Evolutionary conservation across 2,888 invertebrate species (phyloP), one percentile per base, ranked within the genome.

Genomic region (Thera britannica): DNA sequence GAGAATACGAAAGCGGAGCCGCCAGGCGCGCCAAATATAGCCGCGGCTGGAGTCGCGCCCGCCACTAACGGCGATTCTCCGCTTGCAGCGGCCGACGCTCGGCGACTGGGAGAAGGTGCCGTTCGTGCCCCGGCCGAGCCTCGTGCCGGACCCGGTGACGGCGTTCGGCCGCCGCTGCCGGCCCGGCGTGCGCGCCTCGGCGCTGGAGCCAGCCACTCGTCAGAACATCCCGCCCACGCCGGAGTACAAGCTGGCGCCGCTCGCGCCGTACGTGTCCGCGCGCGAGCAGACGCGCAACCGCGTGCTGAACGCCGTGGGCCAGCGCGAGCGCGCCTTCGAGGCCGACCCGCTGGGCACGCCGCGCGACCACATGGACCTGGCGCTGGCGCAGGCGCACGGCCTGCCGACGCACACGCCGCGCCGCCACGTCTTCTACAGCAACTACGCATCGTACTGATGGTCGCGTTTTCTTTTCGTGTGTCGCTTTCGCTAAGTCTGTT

Each of bases 61-160:
- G 90, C 84, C 86, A 90, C 88, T 93, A 94, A 93, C 90, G 92
- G 90, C 89, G 90, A 91, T 93, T 94, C 86, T 93, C 87, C 90
- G 90, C 93, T 96, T 96, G 93, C 96, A 97, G 96, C 96, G 95
- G 93, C 95, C 95, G 89, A 92, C 94, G 81, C 93, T 95, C 90
- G 96, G 97, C 84, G 97, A 97, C 83, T 97, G 97, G 97, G 97
- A 97, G 93, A 97, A 97, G 95, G 96, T 97, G 90, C 97, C 97
- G 83, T 96, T 95, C 92, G 97, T 97, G 83, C 97, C 97, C 79
- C 95, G 97, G 78, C 97, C 97, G 82, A 97, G 97, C 84, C 95
- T 97, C 89, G 96, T 97, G 79, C 96, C 97, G 77, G 97, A 97
- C 86, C 97, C 97, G 75, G 95, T 97, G 87, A 97, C 97, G 77